Base-by-base conservation (phyloP, 2,113 vertebrate species). In the Toxotes chatareus region DNA sequence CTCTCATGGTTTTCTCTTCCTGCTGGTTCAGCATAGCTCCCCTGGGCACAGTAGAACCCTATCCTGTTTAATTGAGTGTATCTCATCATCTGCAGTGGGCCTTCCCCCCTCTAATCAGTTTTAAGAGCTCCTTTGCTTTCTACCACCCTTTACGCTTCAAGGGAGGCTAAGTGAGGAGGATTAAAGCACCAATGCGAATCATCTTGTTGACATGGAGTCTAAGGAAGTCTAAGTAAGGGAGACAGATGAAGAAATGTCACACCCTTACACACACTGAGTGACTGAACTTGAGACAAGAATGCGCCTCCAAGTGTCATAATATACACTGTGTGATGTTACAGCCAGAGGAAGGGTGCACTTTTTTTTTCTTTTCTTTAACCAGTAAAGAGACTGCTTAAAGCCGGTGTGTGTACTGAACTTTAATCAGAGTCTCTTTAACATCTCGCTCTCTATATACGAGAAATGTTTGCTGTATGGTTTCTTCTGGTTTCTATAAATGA, bases 61-160 rank as follows among this genome's bases (percentile, higher is more conserved):
- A 79, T 90, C 80, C 87, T 83, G 82, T 92, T 89, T 94, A 93
- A 94, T 94, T 91, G 93, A 93, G 90, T 90, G 90, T 73, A 85
- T 91, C 90, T 88, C 93, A 88, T 93, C 90, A 91, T 93, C 89
- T 90, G 78, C 86, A 87, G 62, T 63, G 79, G 76, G 85, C 76
- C 86, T 73, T 74, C 79, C 73, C 68, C 7, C 64, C 67, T 71
- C 85, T 91, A 89, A 93, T 93, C 90, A 91, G 74, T 87, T 89
- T 83, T 78, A 89, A 93, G 88, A 87, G 91, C 84, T 77, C 44
- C 82, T 89, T 88, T 68, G 79, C 79, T 83, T 90, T 69, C 80
- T 65, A 60, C 70, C 73, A 79, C 84, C 73, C 79, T 80, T 68
- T 68, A 34, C 36, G 61, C 87, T 83, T 82, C 60, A 76, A 75